These are phyloP conservation scores for Pycnonotus jocosus DNA, from an alignment of 2,113 vertebrate species.

Conservation along the genomic window DNA sequence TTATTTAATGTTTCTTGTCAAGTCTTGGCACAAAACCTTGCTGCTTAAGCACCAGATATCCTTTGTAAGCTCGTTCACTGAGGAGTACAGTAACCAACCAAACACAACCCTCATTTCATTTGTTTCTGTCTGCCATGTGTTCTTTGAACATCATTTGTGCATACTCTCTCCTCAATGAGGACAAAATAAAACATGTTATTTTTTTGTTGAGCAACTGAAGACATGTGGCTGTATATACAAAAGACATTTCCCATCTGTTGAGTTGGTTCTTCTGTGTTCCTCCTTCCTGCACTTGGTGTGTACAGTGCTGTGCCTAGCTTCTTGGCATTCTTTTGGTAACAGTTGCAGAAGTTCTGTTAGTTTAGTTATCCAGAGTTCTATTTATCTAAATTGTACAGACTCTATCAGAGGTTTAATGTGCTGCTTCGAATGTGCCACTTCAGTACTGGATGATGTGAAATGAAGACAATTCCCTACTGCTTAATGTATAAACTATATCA, in stretches of 20 bases:
- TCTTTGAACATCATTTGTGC: slow-evolving; percentile 78
- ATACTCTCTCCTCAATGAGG: slow-evolving; percentile 97
- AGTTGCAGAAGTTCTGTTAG: slow-evolving; percentile 73
- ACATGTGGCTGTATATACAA: slow-evolving; percentile 66
- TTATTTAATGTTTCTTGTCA: slow-evolving; percentile 65
- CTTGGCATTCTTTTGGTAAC: slow-evolving; percentile 79
- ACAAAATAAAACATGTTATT: slow-evolving; percentile 71
- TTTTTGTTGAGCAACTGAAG: slow-evolving; percentile 69
- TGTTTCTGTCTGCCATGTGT: slow-evolving; percentile 69
- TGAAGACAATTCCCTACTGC: slow-evolving; percentile 72
- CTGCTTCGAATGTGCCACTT: slow-evolving; percentile 75
- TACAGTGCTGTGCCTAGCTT: slow-evolving; percentile 79
- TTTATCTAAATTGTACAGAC: slow-evolving; percentile 83
- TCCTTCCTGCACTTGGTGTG: slow-evolving; percentile 75
- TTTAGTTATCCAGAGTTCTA: slow-evolving; percentile 80
- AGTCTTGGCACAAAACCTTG: slow-evolving; percentile 59
- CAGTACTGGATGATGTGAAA: slow-evolving; percentile 77
- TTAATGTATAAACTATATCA: slow-evolving; percentile 73
- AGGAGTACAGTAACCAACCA: slow-evolving; percentile 33
- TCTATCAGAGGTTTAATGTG: slow-evolving; percentile 68
- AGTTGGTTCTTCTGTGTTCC: slow-evolving; percentile 38
- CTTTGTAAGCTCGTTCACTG: slow-evolving; percentile 32
- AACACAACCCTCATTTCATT: slow-evolving; percentile 33
- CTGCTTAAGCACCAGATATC: slow-evolving; percentile 62
- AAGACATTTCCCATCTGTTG: slow-evolving; percentile 32